Evolutionary conservation across 64 coral and sea anemone species (phyloP), one percentile per base, ranked within the genome.

Genomic region (Trachythela sp.): DNA sequence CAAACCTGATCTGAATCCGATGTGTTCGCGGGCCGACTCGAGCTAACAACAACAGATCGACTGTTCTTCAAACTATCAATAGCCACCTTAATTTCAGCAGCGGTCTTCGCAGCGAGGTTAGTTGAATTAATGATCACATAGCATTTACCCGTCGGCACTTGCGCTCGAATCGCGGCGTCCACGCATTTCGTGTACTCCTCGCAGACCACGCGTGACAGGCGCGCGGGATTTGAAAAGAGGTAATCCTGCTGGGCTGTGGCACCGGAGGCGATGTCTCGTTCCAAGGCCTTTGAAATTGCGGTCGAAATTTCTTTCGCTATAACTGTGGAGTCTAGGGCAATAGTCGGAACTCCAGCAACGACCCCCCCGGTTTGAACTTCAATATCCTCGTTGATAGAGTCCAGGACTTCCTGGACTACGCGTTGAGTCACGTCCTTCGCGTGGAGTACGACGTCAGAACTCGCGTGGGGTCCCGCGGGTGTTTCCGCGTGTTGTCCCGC

Each of bases 321-420:
- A 39, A 80, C 20, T 35, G 75, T 80, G 4, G 75, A 80, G 35
- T 80, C 75, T 1, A 80, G 33, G 33, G 33, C 32, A 15, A 80
- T 80, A 0, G 0, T 80, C 6, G 75, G 75, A 5, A 0, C 75
- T 14, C 37, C 75, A 22, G 33, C 0, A 80, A 37, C 33, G 0
- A 80, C 75, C 31, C 75, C 75, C 30, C 75, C 75, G 7, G 75
- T 80, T 39, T 80, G 75, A 37, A 80, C 35, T 37, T 80, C 75
- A 35, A 80, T 34, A 39, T 80, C 75, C 30, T 80, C 75, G 17
- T 80, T 36, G 75, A 80, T 80, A 15, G 75, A 35, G 20, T 80
- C 75, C 31, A 80, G 75, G 26, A 80, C 37, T 80, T 80, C 75
- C 35, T 80, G 75, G 10, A 80, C 75, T 9, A 30, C 75, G 31